Percentiles rank a stretch among this genome's conserved stretches.
Evolutionary conservation across 2,888 invertebrate genomes (phyloP).

Genomic region (Synanthedon tipuliformis): DNA sequence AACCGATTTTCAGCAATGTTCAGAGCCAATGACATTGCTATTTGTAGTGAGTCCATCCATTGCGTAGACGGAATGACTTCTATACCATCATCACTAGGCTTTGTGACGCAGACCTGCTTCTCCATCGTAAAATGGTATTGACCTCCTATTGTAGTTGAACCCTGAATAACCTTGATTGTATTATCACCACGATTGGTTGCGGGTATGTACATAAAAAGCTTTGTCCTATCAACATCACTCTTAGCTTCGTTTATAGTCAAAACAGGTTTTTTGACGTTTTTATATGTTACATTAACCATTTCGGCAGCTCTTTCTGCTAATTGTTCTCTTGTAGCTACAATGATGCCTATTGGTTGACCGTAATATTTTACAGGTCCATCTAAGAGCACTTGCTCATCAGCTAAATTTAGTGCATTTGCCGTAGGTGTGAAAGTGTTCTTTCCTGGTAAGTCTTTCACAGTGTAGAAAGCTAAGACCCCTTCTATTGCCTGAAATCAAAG

Average conservation of each 20-base stretch:
- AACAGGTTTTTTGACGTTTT: slow-evolving; percentile 25
- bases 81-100: slow-evolving; percentile 77
- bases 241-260: slow-evolving; percentile 28
- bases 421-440: slow-evolving; percentile 33
- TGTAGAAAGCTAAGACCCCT: slow-evolving; percentile 70
- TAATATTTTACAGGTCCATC: slow-evolving; percentile 61
- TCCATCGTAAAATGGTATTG: slow-evolving; percentile 84
- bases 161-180: slow-evolving; percentile 41
- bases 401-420: slow-evolving; percentile 5
- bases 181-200: slow-evolving; percentile 11
- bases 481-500: background rate
- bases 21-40: slow-evolving; percentile 62
- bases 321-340: slow-evolving; percentile 71
- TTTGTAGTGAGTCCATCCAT: slow-evolving; percentile 69
- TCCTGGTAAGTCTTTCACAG: slow-evolving; percentile 74
- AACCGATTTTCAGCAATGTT: slow-evolving; percentile 71
- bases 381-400: slow-evolving; percentile 46
- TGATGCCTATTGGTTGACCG: slow-evolving; percentile 77
- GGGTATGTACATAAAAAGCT: background rate
- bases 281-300: slow-evolving; percentile 57
- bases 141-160: slow-evolving; percentile 58
- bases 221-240: background rate
- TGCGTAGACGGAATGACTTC: slow-evolving; percentile 73
- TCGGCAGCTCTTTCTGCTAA: slow-evolving; percentile 69
- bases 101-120: slow-evolving; percentile 70